Conservation (phyloP, 1,140 invertebrate species). For the Belonocnema kinseyi region DNA sequence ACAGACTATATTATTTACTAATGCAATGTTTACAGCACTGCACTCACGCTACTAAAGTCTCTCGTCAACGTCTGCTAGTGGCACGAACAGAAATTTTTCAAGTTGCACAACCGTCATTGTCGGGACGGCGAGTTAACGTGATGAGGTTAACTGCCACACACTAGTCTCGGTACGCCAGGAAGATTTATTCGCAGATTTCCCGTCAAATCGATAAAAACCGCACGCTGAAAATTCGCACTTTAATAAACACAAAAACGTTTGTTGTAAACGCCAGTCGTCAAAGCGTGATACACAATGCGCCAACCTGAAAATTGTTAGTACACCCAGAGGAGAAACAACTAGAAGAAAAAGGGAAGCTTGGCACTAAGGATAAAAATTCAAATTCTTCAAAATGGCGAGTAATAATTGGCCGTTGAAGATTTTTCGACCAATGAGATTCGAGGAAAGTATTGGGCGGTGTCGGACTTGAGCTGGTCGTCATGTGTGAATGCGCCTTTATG, state of each 20-base stretch:
- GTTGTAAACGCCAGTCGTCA: conserved; percentile 17
- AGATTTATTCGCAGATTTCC: neutral
- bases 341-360: neutral
- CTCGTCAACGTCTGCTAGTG: conserved; percentile 31
- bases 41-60: conserved; percentile 20
- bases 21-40: conserved; percentile 39
- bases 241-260: conserved; percentile 28
- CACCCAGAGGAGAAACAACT: neutral
- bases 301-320: conserved; percentile 7
- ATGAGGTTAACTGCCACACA: conserved; percentile 14
- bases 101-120: conserved; percentile 36
- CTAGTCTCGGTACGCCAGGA: neutral
- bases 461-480: too few relatives aligned
- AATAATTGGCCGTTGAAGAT: too few relatives aligned
- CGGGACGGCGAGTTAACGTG: neutral
- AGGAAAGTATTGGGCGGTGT: too few relatives aligned
- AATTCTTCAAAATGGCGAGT: too few relatives aligned
- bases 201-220: conserved; percentile 28
- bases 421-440: too few relatives aligned
- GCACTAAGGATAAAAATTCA: too few relatives aligned
- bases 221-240: conserved; percentile 25
- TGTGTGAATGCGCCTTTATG: too few relatives aligned
- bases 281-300: conserved; percentile 27
- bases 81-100: conserved; percentile 36
- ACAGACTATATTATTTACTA: conserved; percentile 27